Evolutionary conservation across 2,888 invertebrate genomes (phyloP).

Genomic region (Drosophila nigritarsus): DNA sequence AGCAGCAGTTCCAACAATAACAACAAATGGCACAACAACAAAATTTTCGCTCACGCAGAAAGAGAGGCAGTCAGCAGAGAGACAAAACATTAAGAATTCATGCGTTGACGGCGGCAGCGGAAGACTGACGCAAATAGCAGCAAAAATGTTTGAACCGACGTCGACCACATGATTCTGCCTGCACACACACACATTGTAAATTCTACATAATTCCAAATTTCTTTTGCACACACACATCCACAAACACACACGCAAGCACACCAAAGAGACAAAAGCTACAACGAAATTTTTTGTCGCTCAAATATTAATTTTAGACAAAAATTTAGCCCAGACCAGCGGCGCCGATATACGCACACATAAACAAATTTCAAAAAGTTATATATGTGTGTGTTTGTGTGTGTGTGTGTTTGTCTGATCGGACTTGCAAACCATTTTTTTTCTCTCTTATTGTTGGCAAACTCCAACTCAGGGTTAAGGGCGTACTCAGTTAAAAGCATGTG

Average conservation of each 20-base stretch:
- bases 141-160: constrained; percentile 60
- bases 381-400: constrained; percentile 20
- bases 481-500: constrained; percentile 66
- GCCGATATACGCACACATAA: constrained; percentile 42
- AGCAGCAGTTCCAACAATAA: constrained; percentile 44
- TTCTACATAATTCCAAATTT: constrained; percentile 73
- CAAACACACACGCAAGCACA: constrained; percentile 17
- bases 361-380: constrained; percentile 30
- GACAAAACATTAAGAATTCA: constrained; percentile 43
- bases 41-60: constrained; percentile 40
- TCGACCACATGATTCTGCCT: constrained; percentile 70
- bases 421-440: constrained; percentile 27
- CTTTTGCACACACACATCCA: constrained; percentile 44
- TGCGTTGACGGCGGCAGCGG: constrained; percentile 28
- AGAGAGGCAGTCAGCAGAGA: constrained; percentile 21
- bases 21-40: constrained; percentile 48
- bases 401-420: constrained; percentile 46
- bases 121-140: constrained; percentile 75
- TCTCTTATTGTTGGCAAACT: constrained; percentile 35
- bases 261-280: constrained; percentile 37
- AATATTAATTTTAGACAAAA: constrained; percentile 80
- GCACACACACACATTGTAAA: constrained; percentile 43
- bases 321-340: constrained; percentile 62
- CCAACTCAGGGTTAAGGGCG: constrained; percentile 70
- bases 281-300: constrained; percentile 68